Evolutionary conservation across 2,888 invertebrate genomes (phyloP), one percentile per base, ranked within the genome.

Genomic region (Drosophila fulvimacula): DNA sequence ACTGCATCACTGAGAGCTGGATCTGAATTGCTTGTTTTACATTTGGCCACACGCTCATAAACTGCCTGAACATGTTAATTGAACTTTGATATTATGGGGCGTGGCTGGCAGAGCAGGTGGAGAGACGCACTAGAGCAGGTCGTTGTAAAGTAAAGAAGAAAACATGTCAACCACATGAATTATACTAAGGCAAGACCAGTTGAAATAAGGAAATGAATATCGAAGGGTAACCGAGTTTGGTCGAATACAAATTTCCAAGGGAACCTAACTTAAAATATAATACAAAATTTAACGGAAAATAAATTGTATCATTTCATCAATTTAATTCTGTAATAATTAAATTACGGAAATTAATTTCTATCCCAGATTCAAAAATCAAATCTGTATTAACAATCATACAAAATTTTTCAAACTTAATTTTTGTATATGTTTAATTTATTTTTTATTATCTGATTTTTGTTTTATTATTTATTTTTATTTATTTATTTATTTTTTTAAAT

Each of bases 1-100:
- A 67, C 55, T 66, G 66, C 74, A 55, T 61, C 66, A 62, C 55
- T 65, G 72, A 56, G 64, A 63, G 61, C 52, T 62, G 17, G 24
- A 17, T 42, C 61, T 48, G 36, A 69, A 77, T 67, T 27, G 66
- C 69, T 75, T 73, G 81, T 61, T 79, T 86, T 71, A 56, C 85
- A 76, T 76, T 79, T 81, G 55, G 41, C 46, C 55, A 51, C 17
- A 13, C 21, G 41, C 36, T 72, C 87, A 52, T 82, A 83, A 82
- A 82, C 68, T 79, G 67, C 51, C 69, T 65, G 64, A 81, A 83
- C 84, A 84, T 79, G 81, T 83, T 86, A 86, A 82, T 82, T 82
- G 87, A 81, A 52, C 58, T 63, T 48, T 21, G 70, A 70, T 80
- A 69, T 82, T 39, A 66, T 57, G 61, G 59, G 65, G 70, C 75